These are phyloP conservation scores for Bactericera cockerelli DNA, from an alignment of 1,140 invertebrate species.

Conservation along the genomic window DNA sequence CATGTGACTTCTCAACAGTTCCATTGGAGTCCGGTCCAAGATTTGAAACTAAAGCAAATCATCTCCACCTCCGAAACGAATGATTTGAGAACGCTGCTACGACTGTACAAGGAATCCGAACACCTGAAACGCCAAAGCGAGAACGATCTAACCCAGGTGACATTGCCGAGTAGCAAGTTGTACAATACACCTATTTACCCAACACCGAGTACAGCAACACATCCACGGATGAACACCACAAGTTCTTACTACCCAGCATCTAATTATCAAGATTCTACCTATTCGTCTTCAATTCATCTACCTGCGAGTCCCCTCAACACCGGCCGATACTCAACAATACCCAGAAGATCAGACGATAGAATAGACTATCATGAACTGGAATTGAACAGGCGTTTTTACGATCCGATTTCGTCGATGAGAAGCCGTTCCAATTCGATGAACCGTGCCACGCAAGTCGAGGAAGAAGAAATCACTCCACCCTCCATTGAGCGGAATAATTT, in stretches of 20 bases:
- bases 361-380: too few relatives aligned
- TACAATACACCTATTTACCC: background rate
- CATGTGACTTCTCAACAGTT: too few relatives aligned
- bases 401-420: background rate
- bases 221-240: too few relatives aligned
- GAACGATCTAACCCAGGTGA: background rate
- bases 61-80: background rate
- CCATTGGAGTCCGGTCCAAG: too few relatives aligned
- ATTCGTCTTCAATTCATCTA: too few relatives aligned
- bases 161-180: background rate
- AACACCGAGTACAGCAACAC: background rate
- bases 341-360: too few relatives aligned
- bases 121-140: slow-evolving; percentile 3
- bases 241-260: too few relatives aligned
- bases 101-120: slow-evolving; percentile 1
- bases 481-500: background rate
- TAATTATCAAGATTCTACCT: too few relatives aligned
- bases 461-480: background rate
- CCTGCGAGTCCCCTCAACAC: too few relatives aligned
- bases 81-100: background rate
- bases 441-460: background rate
- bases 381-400: background rate
- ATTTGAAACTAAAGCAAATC: background rate
- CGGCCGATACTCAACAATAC: too few relatives aligned
- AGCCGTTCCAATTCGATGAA: background rate